These are phyloP conservation scores for Notothenia coriiceps DNA, from an alignment of 2,113 vertebrate genomes.

Conservation along the genomic window DNA sequence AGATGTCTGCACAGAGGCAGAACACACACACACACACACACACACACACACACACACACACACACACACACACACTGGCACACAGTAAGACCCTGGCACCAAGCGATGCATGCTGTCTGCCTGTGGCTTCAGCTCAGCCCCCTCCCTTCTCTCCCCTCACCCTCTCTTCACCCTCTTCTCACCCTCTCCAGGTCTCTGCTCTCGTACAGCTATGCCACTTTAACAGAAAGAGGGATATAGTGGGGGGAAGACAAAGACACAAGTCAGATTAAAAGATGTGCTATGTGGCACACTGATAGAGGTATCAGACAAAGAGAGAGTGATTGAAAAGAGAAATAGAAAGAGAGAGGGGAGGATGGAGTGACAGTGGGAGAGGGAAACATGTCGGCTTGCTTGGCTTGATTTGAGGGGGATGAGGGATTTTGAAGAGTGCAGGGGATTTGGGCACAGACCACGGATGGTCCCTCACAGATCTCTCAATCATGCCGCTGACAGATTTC, in stretches of 20 bases:
- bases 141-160: background rate
- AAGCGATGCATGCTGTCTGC: slow-evolving; percentile 27
- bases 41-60: slow-evolving; percentile 27
- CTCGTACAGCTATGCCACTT: slow-evolving; percentile 1
- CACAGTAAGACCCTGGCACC: slow-evolving; percentile 12
- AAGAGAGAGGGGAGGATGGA: background rate
- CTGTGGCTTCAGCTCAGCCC: slow-evolving; percentile 30
- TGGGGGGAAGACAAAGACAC: background rate
- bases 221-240: background rate
- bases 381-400: slow-evolving; percentile 29
- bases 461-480: slow-evolving; percentile 35
- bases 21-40: slow-evolving; percentile 20
- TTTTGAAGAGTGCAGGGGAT: slow-evolving; percentile 32
- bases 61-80: slow-evolving; percentile 20
- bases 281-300: background rate
- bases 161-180: background rate
- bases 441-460: slow-evolving; percentile 21
- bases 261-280: slow-evolving; percentile 1
- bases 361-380: slow-evolving; percentile 7
- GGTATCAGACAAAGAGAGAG: background rate
- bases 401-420: slow-evolving; percentile 34
- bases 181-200: slow-evolving; percentile 23
- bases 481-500: slow-evolving; percentile 42
- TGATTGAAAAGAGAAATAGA: background rate
- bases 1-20: slow-evolving; percentile 28